Evolutionary conservation across 2,888 invertebrate genomes (phyloP).

Genomic region (Sphaeridia pumilis): DNA sequence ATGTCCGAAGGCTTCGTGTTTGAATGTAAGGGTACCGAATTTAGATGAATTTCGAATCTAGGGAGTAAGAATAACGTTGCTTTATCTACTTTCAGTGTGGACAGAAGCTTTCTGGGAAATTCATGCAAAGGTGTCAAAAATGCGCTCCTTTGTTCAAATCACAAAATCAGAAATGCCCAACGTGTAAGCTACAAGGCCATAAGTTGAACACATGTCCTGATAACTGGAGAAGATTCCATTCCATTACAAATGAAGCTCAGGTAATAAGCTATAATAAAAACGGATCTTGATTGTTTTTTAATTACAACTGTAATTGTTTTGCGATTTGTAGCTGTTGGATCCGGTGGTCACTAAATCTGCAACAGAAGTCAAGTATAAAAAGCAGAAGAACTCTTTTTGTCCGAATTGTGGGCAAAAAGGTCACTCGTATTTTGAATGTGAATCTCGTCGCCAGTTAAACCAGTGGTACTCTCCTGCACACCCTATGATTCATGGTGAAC

Average conservation of each 20-base stretch:
- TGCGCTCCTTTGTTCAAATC: background rate
- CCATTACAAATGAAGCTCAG: background rate
- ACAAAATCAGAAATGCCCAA: background rate
- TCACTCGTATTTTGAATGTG: conserved; percentile 1
- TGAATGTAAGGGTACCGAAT: conserved; percentile 1
- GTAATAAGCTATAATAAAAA: too few species aligned
- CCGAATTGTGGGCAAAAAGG: conserved; percentile 5
- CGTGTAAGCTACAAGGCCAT: background rate
- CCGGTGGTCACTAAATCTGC: background rate
- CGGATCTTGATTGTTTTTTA: too few species aligned
- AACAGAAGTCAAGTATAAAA: background rate
- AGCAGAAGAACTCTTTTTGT: background rate
- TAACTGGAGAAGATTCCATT: conserved; percentile 5
- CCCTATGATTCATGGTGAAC: background rate
- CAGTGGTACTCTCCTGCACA: background rate
- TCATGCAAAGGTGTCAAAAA: background rate
- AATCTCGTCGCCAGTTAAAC: background rate
- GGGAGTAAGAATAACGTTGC: background rate
- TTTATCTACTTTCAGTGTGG: background rate
- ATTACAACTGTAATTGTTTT: background rate
- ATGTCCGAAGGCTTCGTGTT: background rate
- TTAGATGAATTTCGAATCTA: background rate
- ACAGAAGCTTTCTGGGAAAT: background rate
- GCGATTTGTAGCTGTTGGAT: background rate
- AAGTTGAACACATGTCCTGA: background rate